A percentile compares a stretch with the other conserved stretches of the same genome.
Conservation (phyloP, 1,140 invertebrate genomes). For the Gryllus bimaculatus region DNA sequence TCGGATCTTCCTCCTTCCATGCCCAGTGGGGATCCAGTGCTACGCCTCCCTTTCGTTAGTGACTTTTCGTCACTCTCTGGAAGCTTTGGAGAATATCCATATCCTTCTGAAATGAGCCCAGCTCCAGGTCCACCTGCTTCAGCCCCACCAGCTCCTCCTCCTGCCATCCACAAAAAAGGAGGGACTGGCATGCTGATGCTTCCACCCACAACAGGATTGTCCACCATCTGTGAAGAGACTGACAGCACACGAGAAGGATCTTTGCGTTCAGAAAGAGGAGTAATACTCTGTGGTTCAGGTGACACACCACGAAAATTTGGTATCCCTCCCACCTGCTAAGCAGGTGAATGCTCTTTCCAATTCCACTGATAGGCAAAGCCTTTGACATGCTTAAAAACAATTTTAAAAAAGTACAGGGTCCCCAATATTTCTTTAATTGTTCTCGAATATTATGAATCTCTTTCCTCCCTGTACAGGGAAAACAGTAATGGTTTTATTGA, state of each 20-base stretch:
- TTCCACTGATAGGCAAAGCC: not conserved
- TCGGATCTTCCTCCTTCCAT: not conserved
- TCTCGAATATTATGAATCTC: too few relatives aligned
- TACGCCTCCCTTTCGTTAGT: slow-evolving; percentile 7
- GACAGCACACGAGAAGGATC: slow-evolving; percentile 16
- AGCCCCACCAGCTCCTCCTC: not conserved
- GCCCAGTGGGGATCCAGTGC: not conserved
- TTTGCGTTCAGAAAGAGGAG: not conserved
- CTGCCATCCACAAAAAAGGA: not conserved
- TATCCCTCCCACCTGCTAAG: not conserved
- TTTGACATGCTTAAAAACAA: too few relatives aligned
- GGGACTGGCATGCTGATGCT: not conserved
- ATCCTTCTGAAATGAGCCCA: slow-evolving; percentile 7
- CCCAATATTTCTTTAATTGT: too few relatives aligned
- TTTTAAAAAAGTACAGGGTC: too few relatives aligned
- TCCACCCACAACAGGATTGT: slow-evolving; percentile 9
- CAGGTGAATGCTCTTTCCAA: not conserved
- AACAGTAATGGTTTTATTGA: too few relatives aligned
- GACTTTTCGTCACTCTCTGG: slow-evolving; percentile 13
- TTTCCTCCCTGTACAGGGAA: too few relatives aligned
- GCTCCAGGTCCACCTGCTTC: not conserved
- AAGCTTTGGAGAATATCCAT: slow-evolving; percentile 17
- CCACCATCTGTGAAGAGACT: slow-evolving; percentile 21
- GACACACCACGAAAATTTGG: not conserved
- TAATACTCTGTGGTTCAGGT: not conserved